Percentiles rank a stretch among this genome's conserved stretches.
phyloP scores from a whole-genome alignment of 2,797 vertebrate species.

The Fistularia commersonii region DNA sequence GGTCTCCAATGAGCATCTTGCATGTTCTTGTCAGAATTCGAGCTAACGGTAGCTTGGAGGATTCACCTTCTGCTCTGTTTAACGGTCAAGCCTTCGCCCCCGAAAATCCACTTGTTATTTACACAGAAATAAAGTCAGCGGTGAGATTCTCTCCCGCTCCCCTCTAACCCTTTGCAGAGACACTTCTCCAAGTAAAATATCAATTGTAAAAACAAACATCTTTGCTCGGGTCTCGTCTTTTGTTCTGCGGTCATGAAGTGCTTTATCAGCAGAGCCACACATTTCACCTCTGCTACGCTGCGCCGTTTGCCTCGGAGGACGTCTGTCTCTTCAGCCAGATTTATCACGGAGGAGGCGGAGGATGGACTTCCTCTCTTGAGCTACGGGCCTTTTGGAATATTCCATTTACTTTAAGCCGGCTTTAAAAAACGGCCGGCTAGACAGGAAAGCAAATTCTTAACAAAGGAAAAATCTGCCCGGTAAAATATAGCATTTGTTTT shows the following conservation, averaged over 20 bases:
- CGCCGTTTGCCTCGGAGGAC: slow-evolving; percentile 26
- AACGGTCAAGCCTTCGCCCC: too few species aligned
- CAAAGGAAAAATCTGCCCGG: not conserved
- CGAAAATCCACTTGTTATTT: too few species aligned
- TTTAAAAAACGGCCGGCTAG: not conserved
- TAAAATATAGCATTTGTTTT: too few species aligned
- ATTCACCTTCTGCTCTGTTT: too few species aligned
- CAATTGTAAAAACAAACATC: too few species aligned
- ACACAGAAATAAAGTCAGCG: too few species aligned
- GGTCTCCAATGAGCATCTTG: too few species aligned
- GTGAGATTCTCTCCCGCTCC: too few species aligned
- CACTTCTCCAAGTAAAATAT: too few species aligned
- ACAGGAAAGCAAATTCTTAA: slow-evolving; percentile 1
- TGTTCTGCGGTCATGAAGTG: slow-evolving; percentile 4
- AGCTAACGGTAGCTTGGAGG: too few species aligned
- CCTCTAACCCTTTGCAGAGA: too few species aligned
- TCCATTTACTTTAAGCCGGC: slow-evolving; percentile 9
- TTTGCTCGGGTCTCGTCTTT: slow-evolving; percentile 9
- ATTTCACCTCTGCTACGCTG: slow-evolving; percentile 34
- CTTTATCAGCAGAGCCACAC: slow-evolving; percentile 37
- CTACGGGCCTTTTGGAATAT: slow-evolving; percentile 38
- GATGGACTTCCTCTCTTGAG: slow-evolving; percentile 51
- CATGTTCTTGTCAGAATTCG: too few species aligned
- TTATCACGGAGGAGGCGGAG: slow-evolving; percentile 23
- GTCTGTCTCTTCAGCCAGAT: slow-evolving; percentile 47